Base-by-base conservation (phyloP, 2,888 invertebrate species). In the Seladonia tumulorum region DNA sequence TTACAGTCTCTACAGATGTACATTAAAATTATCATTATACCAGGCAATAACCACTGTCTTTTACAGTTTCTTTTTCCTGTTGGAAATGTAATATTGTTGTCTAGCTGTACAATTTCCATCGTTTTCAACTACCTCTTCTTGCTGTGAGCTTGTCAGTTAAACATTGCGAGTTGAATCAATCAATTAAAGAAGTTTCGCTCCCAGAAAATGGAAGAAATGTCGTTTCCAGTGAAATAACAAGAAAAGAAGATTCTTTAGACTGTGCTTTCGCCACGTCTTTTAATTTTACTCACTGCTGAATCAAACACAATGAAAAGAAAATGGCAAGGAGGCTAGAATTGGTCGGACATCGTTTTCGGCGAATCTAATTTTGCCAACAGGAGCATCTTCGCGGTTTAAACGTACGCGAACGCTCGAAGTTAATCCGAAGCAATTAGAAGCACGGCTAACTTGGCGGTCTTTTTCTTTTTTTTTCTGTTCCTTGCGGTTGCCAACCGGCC, bases 381-480 rank as follows among this genome's bases (percentile, higher is more conserved):
- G 8, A 53, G 22, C n/a, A 53, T 10, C 22, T 53, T n/a, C 22
- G 22, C 14, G 60, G 60, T 25, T 22, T 60, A 14, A 60, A 25
- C 25, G 25, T 12, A 60, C 60, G 57, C 5, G n/a, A n/a, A 57
- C 22, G 60, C 60, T 60, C 25, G 5, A 60, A 60, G 25, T 60
- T 60, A 29, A 18, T 35, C 35, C 66, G 35, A 35, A 66, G 66
- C 66, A 66, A 66, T 66, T 66, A 66, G 35, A 66, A 66, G 35
- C 35, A 66, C 35, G 7, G 18, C 66, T 66, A 29, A 66, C 66
- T 63, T 63, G 10, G 22, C 22, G 22, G 2, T 35, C 35, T 22
- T 49, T 49, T 35, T 35, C 35, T 22, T 49, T 49, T 29, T 66
- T 66, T 60, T 60, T n/a, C 2, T 3, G 0, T 12, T 8, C 35